phyloP scores from a whole-genome alignment of 1,140 invertebrate genomes.

The Portunus trituberculatus region DNA sequence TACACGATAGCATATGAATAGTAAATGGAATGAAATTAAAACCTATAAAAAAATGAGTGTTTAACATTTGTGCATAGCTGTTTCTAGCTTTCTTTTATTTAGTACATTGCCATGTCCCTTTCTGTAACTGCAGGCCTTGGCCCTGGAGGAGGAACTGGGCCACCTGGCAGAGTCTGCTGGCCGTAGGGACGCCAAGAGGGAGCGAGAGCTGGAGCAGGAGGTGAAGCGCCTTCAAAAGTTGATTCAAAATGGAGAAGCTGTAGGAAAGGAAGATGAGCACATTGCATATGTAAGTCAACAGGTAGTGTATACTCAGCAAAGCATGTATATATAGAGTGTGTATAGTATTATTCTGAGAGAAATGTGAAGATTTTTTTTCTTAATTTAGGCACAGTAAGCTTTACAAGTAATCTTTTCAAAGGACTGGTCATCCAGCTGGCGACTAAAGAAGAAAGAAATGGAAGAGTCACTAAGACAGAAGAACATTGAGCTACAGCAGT shows the following conservation, averaged over 20 bases:
- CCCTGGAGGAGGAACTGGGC: constrained; percentile 59
- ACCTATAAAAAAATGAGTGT: too few relatives aligned
- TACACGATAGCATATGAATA: too few relatives aligned
- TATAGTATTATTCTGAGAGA: too few relatives aligned
- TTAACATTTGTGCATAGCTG: too few relatives aligned
- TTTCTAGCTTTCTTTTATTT: too few relatives aligned
- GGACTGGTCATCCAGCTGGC: constrained; percentile 70
- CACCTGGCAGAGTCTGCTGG: constrained; percentile 62
- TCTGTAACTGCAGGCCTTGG: constrained; percentile 7
- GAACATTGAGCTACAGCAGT: constrained; percentile 66
- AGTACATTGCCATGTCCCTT: too few relatives aligned
- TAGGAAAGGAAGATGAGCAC: neutral
- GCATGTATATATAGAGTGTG: neutral
- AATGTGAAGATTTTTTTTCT: too few relatives aligned
- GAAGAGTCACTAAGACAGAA: constrained; percentile 56
- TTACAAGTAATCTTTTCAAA: neutral
- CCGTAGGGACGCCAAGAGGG: constrained; percentile 61
- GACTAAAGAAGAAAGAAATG: constrained; percentile 65
- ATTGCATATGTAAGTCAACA: constrained; percentile 64
- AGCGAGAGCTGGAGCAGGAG: constrained; percentile 51
- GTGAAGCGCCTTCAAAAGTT: constrained; percentile 16
- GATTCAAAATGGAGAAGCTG: neutral
- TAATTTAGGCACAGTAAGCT: too few relatives aligned
- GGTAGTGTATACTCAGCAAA: neutral
- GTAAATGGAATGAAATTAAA: too few relatives aligned